Conservation (phyloP, 2,797 vertebrate genomes). For the Poeciliopsis presidionis region DNA sequence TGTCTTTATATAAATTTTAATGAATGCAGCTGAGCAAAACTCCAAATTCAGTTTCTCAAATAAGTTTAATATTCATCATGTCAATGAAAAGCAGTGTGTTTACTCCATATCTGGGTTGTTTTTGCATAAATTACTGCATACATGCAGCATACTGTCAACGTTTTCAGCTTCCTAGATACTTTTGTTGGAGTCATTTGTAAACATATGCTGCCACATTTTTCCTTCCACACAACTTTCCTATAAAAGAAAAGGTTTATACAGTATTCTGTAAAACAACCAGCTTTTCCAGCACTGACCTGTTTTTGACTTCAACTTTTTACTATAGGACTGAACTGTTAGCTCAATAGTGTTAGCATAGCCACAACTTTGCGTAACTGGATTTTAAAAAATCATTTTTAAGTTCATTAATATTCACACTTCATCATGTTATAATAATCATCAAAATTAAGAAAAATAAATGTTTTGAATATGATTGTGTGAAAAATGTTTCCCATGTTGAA, state of each 20-base stretch:
- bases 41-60: background rate
- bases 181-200: background rate
- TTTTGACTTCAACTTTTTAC: background rate
- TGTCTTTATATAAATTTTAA: background rate
- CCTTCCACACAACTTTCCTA: background rate
- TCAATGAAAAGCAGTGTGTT: background rate
- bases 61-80: background rate
- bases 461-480: background rate
- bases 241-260: background rate
- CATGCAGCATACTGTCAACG: background rate
- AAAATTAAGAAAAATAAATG: background rate
- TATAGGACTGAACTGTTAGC: background rate
- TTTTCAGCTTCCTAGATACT: background rate
- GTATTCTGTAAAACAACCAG: background rate
- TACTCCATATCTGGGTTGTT: background rate
- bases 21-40: background rate
- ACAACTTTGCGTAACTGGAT: background rate
- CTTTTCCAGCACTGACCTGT: background rate
- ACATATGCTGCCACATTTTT: background rate
- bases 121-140: background rate
- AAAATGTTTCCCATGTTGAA: background rate
- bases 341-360: background rate
- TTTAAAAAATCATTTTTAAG: background rate
- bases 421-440: background rate
- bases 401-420: background rate